Conservation (phyloP, 2,113 vertebrate genomes). For the Limnothrissa miodon region DNA sequence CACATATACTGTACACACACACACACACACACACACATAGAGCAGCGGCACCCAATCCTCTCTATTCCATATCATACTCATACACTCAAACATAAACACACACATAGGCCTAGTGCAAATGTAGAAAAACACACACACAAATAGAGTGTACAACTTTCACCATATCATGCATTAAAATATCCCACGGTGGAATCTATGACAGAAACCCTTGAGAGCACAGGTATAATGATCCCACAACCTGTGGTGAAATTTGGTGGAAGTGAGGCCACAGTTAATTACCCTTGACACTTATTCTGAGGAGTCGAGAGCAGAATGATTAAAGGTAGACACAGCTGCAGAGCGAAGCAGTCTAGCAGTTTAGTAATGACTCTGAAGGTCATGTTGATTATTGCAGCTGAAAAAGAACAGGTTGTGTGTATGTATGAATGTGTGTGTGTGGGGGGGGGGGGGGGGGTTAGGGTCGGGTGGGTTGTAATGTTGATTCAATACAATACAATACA, state of each 20-base stretch:
- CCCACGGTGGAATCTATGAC: neutral
- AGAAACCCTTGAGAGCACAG: neutral
- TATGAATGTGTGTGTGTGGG: neutral
- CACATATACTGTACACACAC: slow-evolving; percentile 35
- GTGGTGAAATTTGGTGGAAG: slow-evolving; percentile 1
- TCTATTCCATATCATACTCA: neutral
- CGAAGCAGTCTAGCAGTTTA: neutral
- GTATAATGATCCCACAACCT: neutral
- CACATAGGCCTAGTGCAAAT: neutral
- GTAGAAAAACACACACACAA: neutral
- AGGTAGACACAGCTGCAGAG: slow-evolving; percentile 9
- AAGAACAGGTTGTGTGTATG: neutral
- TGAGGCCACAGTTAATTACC: slow-evolving; percentile 5
- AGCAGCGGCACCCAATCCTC: neutral
- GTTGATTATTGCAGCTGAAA: slow-evolving; percentile 30
- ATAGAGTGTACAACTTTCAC: neutral
- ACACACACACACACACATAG: neutral
- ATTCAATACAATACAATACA: no score
- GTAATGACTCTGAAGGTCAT: slow-evolving; percentile 44
- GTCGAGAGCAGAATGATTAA: slow-evolving; percentile 7
- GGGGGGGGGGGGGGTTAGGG: neutral
- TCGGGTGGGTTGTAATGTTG: neutral
- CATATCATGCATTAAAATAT: neutral
- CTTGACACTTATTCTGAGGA: neutral
- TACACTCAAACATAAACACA: neutral